phyloP scores from a whole-genome alignment of 2,888 invertebrate genomes.

The Lacanobia oleracea region DNA sequence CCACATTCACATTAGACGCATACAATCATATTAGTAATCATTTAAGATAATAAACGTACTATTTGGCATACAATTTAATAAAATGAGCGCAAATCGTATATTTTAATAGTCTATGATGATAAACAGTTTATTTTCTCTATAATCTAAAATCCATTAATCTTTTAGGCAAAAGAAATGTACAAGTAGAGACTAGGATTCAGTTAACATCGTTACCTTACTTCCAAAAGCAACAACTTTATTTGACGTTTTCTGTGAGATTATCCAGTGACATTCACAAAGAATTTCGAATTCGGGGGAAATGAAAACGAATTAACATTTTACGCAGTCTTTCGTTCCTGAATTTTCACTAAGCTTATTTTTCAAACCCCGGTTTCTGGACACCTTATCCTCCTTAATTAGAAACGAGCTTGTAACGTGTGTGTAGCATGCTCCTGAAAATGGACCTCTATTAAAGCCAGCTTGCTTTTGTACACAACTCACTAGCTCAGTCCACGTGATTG shows the following conservation, averaged over 20 bases:
- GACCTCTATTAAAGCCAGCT: not conserved
- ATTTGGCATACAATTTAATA: not conserved
- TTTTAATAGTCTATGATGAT: not conserved
- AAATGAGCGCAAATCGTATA: not conserved
- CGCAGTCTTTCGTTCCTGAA: not conserved
- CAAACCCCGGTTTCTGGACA: not conserved
- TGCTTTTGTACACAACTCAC: not conserved
- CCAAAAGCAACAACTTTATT: not conserved
- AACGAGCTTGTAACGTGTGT: slow-evolving; percentile 4
- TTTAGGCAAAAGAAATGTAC: too few relatives aligned
- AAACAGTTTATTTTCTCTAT: too few relatives aligned
- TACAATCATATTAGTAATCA: too few relatives aligned
- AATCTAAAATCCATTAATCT: too few relatives aligned
- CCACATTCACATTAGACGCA: not conserved
- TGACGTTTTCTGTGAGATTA: slow-evolving; percentile 6
- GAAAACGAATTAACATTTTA: slow-evolving; percentile 7
- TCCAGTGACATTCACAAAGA: slow-evolving; percentile 12
- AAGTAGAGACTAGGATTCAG: not conserved
- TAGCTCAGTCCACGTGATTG: slow-evolving; percentile 6
- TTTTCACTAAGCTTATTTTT: slow-evolving; percentile 6
- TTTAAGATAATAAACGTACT: not conserved
- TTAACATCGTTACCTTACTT: not conserved
- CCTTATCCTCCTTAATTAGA: slow-evolving; percentile 34
- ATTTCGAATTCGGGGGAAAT: not conserved
- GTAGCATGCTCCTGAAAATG: not conserved